Percentiles rank a stretch among this genome's conserved stretches.
phyloP scores from a whole-genome alignment of 2,888 invertebrate species.

The Pedicia rivosa region DNA sequence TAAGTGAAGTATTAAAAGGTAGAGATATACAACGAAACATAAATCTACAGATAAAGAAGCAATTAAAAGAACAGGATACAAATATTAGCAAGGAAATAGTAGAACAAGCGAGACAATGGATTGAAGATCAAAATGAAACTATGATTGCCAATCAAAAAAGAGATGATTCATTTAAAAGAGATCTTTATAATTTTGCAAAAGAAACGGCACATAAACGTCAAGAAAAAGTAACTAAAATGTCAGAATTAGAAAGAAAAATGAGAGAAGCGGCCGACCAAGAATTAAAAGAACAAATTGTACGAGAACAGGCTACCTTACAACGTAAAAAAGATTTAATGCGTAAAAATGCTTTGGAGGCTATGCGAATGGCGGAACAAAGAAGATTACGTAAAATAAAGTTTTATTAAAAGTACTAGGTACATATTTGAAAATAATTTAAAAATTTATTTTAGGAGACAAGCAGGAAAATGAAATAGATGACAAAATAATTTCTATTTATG shows the following conservation, averaged over 20 bases:
- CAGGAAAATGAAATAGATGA: slow-evolving; percentile 29
- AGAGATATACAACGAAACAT: slow-evolving; percentile 23
- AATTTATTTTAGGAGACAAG: slow-evolving; percentile 16
- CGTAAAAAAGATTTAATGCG: slow-evolving; percentile 18
- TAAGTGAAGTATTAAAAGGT: slow-evolving; percentile 24
- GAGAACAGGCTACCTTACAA: slow-evolving; percentile 21
- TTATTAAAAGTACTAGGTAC: neutral
- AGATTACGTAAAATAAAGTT: slow-evolving; percentile 17
- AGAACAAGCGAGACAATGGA: slow-evolving; percentile 25
- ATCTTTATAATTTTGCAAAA: slow-evolving; percentile 19
- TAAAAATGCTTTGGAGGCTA: slow-evolving; percentile 21
- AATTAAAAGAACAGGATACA: slow-evolving; percentile 21
- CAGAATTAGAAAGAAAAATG: slow-evolving; percentile 15
- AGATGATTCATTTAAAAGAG: slow-evolving; percentile 20
- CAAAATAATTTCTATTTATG: slow-evolving; percentile 30
- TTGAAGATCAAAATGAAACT: slow-evolving; percentile 24
- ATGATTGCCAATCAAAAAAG: slow-evolving; percentile 19
- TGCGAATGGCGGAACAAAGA: slow-evolving; percentile 21
- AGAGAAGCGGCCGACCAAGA: slow-evolving; percentile 20
- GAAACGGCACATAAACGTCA: slow-evolving; percentile 18
- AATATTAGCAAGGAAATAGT: slow-evolving; percentile 20
- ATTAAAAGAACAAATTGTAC: slow-evolving; percentile 22
- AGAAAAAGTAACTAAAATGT: slow-evolving; percentile 14
- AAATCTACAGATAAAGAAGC: slow-evolving; percentile 19
- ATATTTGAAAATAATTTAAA: no score